Base-by-base conservation (phyloP, 2,113 vertebrate genomes). In the Pyrgilauda ruficollis region DNA sequence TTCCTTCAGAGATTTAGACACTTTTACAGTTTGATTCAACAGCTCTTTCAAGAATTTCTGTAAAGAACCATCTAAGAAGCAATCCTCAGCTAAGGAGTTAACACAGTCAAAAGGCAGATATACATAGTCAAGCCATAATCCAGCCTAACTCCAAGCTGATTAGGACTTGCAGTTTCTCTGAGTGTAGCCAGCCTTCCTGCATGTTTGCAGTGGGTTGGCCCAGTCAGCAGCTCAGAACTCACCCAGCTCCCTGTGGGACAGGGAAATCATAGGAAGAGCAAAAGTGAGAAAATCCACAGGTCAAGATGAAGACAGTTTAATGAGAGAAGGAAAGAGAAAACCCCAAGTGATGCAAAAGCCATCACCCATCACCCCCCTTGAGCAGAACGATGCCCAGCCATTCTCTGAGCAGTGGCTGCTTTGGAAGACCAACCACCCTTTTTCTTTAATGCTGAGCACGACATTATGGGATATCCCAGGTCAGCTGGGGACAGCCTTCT, bases 181-280 rank as follows among this genome's bases (percentile, higher is more conserved):
- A 68, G 20, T 22, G 21, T 26, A 47, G 21, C 47, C 47, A 81
- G 30, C 44, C 68, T 75, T 72, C 24, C 44, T n/a, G 13, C 12
- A 46, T 0, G 0, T 78, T 37, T 58, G 37, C 10, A n/a, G n/a
- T 20, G 61, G 24, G 7, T 5, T 90, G 67, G 67, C 18, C n/a
- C 14, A 72, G 37, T 7, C 18, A 84, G 41, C 35, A 81, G 62
- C n/a, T 53, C 74, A 87, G 50, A 4, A 64, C 46, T 30, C 33
- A 69, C 14, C 22, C 39, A 59, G 50, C n/a, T 70, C 66, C n/a
- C 18, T 27, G 58, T 4, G 13, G 44, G 9, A 72, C 19, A 79
- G 35, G 68, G 30, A 85, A 39, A 84, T 24, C 26, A 37, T 0
- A 63, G 31, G 39, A 72, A 64, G 15, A 80, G 13, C 11, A 68